Evolutionary conservation across 2,888 invertebrate species (phyloP).

Genomic region (Drosophila paucipuncta): DNA sequence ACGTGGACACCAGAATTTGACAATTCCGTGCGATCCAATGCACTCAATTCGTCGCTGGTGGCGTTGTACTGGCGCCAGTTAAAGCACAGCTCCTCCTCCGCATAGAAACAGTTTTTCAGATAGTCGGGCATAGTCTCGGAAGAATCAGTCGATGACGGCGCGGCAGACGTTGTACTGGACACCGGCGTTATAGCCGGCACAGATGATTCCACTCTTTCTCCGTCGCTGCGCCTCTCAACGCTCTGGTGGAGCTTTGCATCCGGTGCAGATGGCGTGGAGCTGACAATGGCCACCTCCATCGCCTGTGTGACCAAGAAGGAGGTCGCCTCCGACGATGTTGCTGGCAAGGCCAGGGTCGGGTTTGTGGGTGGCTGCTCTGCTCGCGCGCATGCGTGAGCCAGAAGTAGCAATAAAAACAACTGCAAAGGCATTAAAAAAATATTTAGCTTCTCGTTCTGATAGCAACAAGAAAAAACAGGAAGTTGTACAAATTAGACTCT

Average conservation of each 20-base stretch:
- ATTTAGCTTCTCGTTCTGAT: conserved; percentile 24
- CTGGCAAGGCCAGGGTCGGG: conserved; percentile 5
- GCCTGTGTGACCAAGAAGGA: conserved; percentile 6
- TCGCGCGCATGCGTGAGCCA: conserved; percentile 43
- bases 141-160: conserved; percentile 16
- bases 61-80: conserved; percentile 54
- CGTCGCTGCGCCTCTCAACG: conserved; percentile 9
- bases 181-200: conserved; percentile 13
- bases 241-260: neutral
- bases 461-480: conserved; percentile 12
- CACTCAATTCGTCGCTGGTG: conserved; percentile 12
- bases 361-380: conserved; percentile 27
- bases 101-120: conserved; percentile 81
- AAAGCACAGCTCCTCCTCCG: conserved; percentile 81
- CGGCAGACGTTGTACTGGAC: conserved; percentile 30
- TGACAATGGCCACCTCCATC: conserved; percentile 5
- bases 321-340: conserved; percentile 14
- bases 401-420: conserved; percentile 38
- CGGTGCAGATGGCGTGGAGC: conserved; percentile 7
- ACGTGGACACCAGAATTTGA: neutral
- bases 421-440: conserved; percentile 17
- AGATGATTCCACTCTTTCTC: conserved; percentile 13
- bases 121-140: conserved; percentile 65
- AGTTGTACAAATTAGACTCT: conserved; percentile 1
- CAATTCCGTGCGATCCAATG: conserved; percentile 19